Evolutionary conservation across 2,888 invertebrate species (phyloP).

Genomic region (Tetheella fluctuosa): DNA sequence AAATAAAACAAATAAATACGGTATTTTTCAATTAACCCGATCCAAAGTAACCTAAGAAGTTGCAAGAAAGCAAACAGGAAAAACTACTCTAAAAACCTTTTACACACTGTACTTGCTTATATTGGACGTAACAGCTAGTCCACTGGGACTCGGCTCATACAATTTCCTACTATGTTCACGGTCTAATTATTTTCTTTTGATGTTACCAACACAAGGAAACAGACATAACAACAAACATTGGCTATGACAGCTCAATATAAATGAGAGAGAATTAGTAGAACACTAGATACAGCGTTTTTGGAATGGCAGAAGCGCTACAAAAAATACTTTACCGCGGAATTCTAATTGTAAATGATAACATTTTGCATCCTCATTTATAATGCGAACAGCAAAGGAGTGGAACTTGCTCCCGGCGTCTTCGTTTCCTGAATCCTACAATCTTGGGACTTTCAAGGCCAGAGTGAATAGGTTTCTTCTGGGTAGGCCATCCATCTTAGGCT

Average conservation of each 20-base stretch:
- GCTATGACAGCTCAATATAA: neutral
- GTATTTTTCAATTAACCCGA: neutral
- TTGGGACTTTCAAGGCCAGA: too few relatives aligned
- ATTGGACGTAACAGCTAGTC: neutral
- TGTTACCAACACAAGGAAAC: slow-evolving; percentile 6
- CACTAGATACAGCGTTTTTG: neutral
- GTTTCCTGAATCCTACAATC: too few relatives aligned
- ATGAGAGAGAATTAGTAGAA: neutral
- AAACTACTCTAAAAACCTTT: neutral
- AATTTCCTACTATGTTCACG: neutral
- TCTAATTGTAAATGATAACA: too few relatives aligned
- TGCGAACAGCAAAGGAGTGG: too few relatives aligned
- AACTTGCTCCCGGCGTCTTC: too few relatives aligned
- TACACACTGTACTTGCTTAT: neutral
- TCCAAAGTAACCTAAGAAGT: neutral
- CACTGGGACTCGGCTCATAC: neutral
- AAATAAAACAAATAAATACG: too few relatives aligned
- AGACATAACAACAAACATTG: neutral
- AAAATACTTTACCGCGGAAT: too few relatives aligned
- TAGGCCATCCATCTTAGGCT: too few relatives aligned
- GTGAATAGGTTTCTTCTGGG: too few relatives aligned
- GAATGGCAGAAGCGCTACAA: neutral
- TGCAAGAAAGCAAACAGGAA: neutral
- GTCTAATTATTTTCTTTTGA: slow-evolving; percentile 7
- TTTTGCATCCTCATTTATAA: too few relatives aligned